These are phyloP conservation scores for Malachius bipustulatus DNA, from an alignment of 2,888 invertebrate species.

Conservation along the genomic window DNA sequence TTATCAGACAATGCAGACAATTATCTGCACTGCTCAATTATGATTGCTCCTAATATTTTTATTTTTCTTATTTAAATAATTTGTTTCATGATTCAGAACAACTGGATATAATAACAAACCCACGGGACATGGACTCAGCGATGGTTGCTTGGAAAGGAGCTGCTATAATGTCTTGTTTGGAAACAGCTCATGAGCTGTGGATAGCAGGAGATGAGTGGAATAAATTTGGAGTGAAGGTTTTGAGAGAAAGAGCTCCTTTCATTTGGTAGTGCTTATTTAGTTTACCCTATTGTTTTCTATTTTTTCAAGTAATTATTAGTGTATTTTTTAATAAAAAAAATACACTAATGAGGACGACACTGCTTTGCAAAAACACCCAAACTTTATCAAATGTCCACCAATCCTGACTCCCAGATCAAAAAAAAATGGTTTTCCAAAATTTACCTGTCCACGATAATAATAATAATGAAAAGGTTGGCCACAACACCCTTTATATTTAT, in stretches of 20 bases:
- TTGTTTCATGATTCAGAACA: conserved; percentile 43
- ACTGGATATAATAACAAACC: conserved; percentile 79
- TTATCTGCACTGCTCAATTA: too few relatives aligned
- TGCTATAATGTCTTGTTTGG: conserved; percentile 82
- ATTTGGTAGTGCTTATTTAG: conserved; percentile 53
- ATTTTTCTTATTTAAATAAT: background rate
- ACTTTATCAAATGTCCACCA: too few relatives aligned
- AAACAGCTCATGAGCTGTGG: conserved; percentile 89
- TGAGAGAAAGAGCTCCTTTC: conserved; percentile 87
- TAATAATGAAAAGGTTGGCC: too few relatives aligned
- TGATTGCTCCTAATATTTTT: background rate
- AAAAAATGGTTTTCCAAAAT: too few relatives aligned
- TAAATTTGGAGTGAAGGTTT: conserved; percentile 67
- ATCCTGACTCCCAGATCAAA: too few relatives aligned
- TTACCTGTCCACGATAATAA: too few relatives aligned
- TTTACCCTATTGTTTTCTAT: background rate
- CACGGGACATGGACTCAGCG: conserved; percentile 85
- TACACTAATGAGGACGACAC: too few relatives aligned
- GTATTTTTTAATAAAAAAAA: too few relatives aligned
- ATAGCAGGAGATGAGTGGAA: conserved; percentile 78
- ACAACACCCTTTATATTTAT: too few relatives aligned
- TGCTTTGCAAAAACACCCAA: too few relatives aligned
- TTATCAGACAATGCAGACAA: too few relatives aligned
- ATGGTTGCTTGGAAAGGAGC: conserved; percentile 93
- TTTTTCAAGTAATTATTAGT: too few relatives aligned